Evolutionary conservation across 2,888 invertebrate species (phyloP).

Genomic region (Xestia c-nigrum): DNA sequence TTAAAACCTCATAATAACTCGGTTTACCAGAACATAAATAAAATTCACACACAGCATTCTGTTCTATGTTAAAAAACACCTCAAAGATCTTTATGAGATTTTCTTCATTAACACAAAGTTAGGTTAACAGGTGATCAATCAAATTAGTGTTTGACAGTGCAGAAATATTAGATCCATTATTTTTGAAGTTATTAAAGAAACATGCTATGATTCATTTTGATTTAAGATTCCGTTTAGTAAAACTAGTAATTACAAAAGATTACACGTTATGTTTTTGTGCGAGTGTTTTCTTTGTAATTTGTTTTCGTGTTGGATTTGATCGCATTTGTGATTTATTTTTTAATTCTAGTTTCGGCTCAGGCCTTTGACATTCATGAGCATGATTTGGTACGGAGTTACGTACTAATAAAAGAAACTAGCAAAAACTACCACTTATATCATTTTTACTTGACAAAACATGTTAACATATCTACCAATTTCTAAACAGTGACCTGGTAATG

Average conservation of each 20-base stretch:
- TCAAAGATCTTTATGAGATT: constrained; percentile 3
- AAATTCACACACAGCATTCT: constrained; percentile 15
- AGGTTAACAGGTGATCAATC: constrained; percentile 46
- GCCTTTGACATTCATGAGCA: constrained; percentile 17
- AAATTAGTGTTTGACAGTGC: constrained; percentile 39
- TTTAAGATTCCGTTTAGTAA: constrained; percentile 38
- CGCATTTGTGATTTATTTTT: not conserved
- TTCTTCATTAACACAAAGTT: constrained; percentile 15
- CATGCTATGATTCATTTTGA: constrained; percentile 42
- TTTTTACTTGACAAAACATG: not conserved
- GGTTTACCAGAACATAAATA: constrained; percentile 13
- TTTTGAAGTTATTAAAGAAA: constrained; percentile 17
- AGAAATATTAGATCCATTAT: constrained; percentile 46
- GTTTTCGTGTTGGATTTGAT: constrained; percentile 1
- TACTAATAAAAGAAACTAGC: not conserved
- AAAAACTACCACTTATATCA: not conserved
- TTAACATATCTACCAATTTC: not conserved
- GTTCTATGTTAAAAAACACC: constrained; percentile 24
- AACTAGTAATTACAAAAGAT: constrained; percentile 36
- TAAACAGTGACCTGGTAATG: no score
- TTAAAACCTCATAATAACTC: not conserved
- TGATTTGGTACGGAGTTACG: not conserved
- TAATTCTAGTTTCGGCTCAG: constrained; percentile 1
- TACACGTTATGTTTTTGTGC: constrained; percentile 9
- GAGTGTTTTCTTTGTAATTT: constrained; percentile 7